Base-by-base conservation (phyloP, 2,888 invertebrate species). In the Orthosia cruda region DNA sequence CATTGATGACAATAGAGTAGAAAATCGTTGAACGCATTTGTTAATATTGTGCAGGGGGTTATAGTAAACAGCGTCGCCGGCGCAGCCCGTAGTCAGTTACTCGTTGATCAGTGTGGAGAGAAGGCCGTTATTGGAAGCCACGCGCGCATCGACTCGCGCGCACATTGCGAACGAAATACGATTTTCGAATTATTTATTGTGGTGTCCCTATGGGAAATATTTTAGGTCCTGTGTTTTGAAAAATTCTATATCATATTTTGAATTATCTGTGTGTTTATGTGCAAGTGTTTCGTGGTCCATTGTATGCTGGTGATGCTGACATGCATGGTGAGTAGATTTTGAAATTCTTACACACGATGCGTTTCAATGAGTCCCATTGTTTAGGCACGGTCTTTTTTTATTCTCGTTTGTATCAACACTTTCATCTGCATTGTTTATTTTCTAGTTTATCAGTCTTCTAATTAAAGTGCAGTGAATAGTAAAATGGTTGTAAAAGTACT, bases 311-410 rank as follows among this genome's bases (percentile, higher is more conserved):
- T 40, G 93, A 95, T 95, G 95, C 95, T 92, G 95, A 89, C 84
- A 92, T 92, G 92, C 91, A 94, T 92, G 96, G 96, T 96, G 92
- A 96, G 96, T 95, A 87, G 92, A 92, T 93, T 94, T 95, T 92
- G 91, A 91, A 87, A 88, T 81, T 88, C 86, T 87, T 87, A 86
- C 89, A 92, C 91, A 89, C 88, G 88, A 92, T 92, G 88, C 77
- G 87, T 85, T 82, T 95, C 91, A 96, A 96, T 94, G 94, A 91
- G 89, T 91, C 91, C 88, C 92, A 95, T 96, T 96, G 95, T 95
- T 95, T 92, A 89, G 90, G 77, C 77, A 85, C 82, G 88, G 89
- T 89, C 89, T 92, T 93, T 94, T n/a, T 92, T 93, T 94, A 89
- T 88, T 91, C 89, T 91, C 87, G 83, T 89, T 89, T 85, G 89